Evolutionary conservation across 2,797 vertebrate species (phyloP).

Genomic region (Sebastes reedi): DNA sequence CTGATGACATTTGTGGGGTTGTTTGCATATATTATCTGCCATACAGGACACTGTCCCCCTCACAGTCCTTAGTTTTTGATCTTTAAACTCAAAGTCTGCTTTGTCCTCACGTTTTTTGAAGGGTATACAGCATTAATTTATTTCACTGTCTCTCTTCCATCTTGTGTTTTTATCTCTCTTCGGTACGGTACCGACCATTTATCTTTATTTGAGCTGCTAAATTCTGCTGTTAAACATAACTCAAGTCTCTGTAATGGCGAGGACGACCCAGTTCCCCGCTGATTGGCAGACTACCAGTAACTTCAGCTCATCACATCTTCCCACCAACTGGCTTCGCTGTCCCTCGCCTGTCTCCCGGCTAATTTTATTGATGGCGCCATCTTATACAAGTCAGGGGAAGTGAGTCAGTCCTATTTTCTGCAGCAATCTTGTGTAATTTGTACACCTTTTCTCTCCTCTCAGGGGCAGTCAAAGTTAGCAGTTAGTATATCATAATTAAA

Average conservation of each 20-base stretch:
- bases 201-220: constrained; percentile 53
- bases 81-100: not conserved
- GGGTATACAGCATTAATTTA: not conserved
- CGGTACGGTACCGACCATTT: constrained; percentile 13
- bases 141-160: not conserved
- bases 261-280: constrained; percentile 53
- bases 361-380: constrained; percentile 70
- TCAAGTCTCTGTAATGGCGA: constrained; percentile 52
- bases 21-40: no score
- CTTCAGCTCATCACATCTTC: constrained; percentile 49
- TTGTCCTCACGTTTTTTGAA: not conserved
- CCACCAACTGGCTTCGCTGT: constrained; percentile 39
- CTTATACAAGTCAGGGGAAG: constrained; percentile 42
- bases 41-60: no score
- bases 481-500: constrained; percentile 66
- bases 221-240: constrained; percentile 66
- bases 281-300: constrained; percentile 57
- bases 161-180: not conserved
- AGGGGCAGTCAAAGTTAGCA: constrained; percentile 25
- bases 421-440: constrained; percentile 57
- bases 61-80: no score
- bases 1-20: no score
- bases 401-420: constrained; percentile 59
- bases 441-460: constrained; percentile 30
- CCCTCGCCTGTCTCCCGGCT: constrained; percentile 51